Evolutionary conservation across 1,140 invertebrate genomes (phyloP).

Genomic region (Drosophila equinoxialis): DNA sequence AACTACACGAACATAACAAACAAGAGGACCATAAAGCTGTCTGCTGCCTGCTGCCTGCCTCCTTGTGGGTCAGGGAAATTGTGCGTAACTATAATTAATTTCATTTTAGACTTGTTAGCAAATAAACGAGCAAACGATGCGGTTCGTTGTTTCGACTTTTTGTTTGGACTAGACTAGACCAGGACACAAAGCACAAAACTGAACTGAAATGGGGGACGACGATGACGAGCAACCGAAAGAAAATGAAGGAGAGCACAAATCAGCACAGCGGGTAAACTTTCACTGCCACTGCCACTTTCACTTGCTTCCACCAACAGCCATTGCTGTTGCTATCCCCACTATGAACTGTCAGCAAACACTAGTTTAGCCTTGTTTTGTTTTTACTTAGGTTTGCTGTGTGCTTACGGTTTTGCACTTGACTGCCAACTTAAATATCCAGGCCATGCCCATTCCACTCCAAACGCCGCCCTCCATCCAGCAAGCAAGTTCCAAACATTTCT

Average conservation of each 20-base stretch:
- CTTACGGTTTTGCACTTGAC: constrained; percentile 40
- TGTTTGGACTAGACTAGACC: constrained; percentile 16
- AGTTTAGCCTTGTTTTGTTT: constrained; percentile 37
- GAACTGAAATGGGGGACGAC: not conserved
- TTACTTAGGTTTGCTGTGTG: constrained; percentile 19
- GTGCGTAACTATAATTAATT: constrained; percentile 80
- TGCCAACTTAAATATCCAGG: constrained; percentile 23
- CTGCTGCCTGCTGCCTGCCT: not conserved
- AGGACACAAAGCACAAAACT: no score
- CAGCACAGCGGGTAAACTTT: constrained; percentile 18
- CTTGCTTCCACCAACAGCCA: not conserved
- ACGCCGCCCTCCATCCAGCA: not conserved
- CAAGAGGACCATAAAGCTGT: not conserved
- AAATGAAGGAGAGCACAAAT: constrained; percentile 13
- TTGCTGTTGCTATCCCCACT: not conserved
- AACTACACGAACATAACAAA: not conserved
- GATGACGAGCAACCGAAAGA: constrained; percentile 3
- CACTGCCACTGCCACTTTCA: not conserved
- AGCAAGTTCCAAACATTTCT: no score
- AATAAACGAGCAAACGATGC: constrained; percentile 80
- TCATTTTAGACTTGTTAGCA: constrained; percentile 81
- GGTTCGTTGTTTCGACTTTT: constrained; percentile 53
- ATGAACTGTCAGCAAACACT: constrained; percentile 30
- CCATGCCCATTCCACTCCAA: not conserved
- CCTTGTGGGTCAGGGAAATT: constrained; percentile 55